Evolutionary conservation across 2,797 vertebrate genomes (phyloP), one percentile per base, ranked within the genome.

Genomic region (Staurois parvus): DNA sequence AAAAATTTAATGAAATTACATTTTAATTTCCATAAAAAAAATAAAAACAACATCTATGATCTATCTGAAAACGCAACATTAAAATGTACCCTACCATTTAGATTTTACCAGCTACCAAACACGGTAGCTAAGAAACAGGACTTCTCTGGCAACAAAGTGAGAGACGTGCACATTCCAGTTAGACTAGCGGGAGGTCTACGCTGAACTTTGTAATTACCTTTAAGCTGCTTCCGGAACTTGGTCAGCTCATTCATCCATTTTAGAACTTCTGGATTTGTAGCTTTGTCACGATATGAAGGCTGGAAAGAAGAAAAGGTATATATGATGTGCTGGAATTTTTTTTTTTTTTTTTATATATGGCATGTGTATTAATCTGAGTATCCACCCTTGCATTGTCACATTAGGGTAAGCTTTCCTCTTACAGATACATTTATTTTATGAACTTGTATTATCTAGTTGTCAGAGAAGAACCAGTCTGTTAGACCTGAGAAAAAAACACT

Each of bases 211-310:
- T 72, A 34, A 91, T 89, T 91, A 99, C 98, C 98, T 97, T 99
- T 99, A n/a, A 99, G 95, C 0, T 99, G 96, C 91, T 97, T 99
- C 72, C 98, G 95, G 85, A 98, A 96, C 85, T 94, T 97, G 78
- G 98, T 93, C 87, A 99, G 95, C 88, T 99, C 98, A 42, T 96
- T 99, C 77, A 97, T 95, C 98, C 98, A 99, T 86, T 97, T 95
- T 69, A 99, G 94, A 83, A 99, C 97, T 85, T 99, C 98, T 7
- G 98, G 95, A 89, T 99, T 99, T 88, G 93, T 94, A 24, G 94
- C 97, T 94, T 99, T 99, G 90, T 99, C 98, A 0, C 97, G 93
- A 90, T 99, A 97, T 66, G 98, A 99, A 29, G 98, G 98, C 98
- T 99, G 66, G 56, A 42, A 83, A 68, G 69, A 34, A 77, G 42